Conservation (phyloP, 2,797 vertebrate species). For the Linurgus olivaceus region DNA sequence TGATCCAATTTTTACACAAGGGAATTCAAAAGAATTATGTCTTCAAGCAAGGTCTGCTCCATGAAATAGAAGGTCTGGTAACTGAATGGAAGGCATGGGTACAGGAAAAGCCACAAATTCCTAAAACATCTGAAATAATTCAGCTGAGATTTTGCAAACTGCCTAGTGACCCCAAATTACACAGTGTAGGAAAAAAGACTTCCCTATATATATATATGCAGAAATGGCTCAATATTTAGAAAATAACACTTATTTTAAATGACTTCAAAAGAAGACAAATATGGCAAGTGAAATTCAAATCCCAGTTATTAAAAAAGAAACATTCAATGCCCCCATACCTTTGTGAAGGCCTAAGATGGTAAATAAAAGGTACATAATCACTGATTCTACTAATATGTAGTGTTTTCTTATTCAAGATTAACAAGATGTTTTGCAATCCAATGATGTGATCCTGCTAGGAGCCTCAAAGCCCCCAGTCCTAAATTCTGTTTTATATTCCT, state of each 20-base stretch:
- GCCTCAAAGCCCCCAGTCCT: neutral
- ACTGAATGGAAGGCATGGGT: neutral
- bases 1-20: neutral
- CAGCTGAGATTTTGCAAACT: neutral
- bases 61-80: neutral
- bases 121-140: neutral
- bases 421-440: neutral
- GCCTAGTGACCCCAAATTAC: neutral
- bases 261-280: neutral
- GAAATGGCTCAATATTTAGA: neutral
- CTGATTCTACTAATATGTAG: neutral
- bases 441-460: neutral
- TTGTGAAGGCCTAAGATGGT: neutral
- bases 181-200: neutral
- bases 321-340: accelerated
- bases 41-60: neutral
- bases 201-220: neutral
- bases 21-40: neutral
- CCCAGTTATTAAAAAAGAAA: neutral
- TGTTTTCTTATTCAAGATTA: neutral
- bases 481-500: neutral
- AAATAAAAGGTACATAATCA: neutral
- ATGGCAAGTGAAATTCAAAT: neutral
- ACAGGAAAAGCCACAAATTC: neutral
- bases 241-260: neutral